Conservation (phyloP, 30 jellyfish, hydroid and myxozoan species). For the Chrysaora quinquecirrha region DNA sequence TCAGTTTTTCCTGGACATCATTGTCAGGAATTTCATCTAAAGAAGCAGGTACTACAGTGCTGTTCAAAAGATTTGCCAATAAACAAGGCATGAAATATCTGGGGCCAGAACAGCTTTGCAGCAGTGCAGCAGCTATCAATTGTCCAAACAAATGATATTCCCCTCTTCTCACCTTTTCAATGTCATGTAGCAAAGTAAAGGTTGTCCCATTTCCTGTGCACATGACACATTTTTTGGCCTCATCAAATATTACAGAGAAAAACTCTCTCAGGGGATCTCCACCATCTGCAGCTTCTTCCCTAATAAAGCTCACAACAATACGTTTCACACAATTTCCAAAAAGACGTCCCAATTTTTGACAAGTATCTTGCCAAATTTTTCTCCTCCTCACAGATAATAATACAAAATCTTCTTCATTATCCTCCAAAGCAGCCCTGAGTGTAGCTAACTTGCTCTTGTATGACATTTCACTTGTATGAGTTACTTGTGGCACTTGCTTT, state of each 20-base stretch:
- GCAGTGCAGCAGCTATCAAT: not conserved
- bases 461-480: not conserved
- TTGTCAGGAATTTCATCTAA: not conserved
- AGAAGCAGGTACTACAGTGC: not conserved
- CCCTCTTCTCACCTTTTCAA: not conserved
- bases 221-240: not conserved
- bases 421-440: not conserved
- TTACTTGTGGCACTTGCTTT: no score
- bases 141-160: not conserved
- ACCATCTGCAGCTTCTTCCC: not conserved
- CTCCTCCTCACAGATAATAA: not conserved
- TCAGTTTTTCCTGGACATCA: not conserved
- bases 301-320: not conserved
- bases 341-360: not conserved
- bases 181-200: not conserved
- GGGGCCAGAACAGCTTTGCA: not conserved
- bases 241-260: not conserved
- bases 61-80: not conserved
- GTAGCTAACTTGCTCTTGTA: not conserved
- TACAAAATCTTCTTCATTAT: not conserved
- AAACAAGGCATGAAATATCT: not conserved
- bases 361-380: not conserved
- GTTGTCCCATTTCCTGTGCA: not conserved
- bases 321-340: not conserved
- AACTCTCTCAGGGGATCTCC: not conserved